Evolutionary conservation across 2,797 vertebrate species (phyloP), one percentile per base, ranked within the genome.

Genomic region (Enteromius anoplus): DNA sequence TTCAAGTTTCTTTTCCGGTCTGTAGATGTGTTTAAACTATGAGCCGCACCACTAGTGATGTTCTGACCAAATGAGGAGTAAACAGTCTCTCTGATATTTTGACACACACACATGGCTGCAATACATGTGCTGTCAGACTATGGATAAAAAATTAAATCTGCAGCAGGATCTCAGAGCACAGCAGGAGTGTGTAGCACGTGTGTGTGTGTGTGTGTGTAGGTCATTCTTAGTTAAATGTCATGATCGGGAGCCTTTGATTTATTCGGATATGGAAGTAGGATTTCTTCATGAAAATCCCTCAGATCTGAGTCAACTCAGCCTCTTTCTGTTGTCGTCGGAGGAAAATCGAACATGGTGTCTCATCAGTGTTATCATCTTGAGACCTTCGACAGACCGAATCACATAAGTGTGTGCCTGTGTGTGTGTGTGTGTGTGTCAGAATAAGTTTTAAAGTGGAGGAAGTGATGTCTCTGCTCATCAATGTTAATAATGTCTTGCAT

Each of bases 31-130:
- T 66, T 66, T 66, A 66, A 62, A 62, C 60, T 62, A 34, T 66
- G 10, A 40, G 21, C 65, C 5, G 26, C 10, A 62, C 23, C 58
- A 62, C 58, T 60, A 21, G 34, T 68, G 65, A 68, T n/a, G 19
- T 2, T 12, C 34, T 40, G 15, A 17, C 34, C 32, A 21, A 37
- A 34, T 66, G 40, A 45, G 40, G n/a, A 45, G 14, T 70, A 69
- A 69, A 69, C 66, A 40, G 68, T 70, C 40, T 12, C 34, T 69
- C 21, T 69, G 65, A n/a, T 68, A n/a, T 68, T 68, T 68, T n/a
- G 19, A 37, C 32, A 68, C 34, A 23, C 64, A 64, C 14, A 45
- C 64, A 7, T 42, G 10, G 4, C 66, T 69, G 37, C 42, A 45
- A 45, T 23, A 12, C n/a, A 69, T 26, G 68, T 45, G 40, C 10